phyloP scores from a whole-genome alignment of 1,140 invertebrate genomes.

The Phenacoccus solenopsis region DNA sequence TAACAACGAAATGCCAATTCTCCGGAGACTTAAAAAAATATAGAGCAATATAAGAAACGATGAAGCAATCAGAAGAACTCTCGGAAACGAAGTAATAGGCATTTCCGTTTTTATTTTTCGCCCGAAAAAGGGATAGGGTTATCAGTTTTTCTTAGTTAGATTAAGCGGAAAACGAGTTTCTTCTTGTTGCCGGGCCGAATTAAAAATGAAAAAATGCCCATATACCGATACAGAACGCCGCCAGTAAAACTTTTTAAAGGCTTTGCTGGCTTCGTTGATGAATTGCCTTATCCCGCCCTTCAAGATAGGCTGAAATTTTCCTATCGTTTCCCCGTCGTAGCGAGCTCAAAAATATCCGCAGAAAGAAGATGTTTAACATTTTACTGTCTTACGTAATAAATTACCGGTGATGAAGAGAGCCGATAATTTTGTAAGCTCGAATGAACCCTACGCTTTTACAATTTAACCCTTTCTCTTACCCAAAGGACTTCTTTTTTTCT shows the following conservation, averaged over 20 bases:
- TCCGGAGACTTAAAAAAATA: neutral
- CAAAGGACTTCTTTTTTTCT: neutral
- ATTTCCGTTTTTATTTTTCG: constrained; percentile 8
- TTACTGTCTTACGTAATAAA: neutral
- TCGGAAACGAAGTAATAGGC: neutral
- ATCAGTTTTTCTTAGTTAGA: constrained; percentile 14
- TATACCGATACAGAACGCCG: neutral
- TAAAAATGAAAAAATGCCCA: constrained; percentile 10
- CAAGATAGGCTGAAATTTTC: neutral
- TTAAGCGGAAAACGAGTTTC: constrained; percentile 13
- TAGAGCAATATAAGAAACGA: neutral
- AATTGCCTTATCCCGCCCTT: neutral
- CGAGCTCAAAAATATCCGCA: no score
- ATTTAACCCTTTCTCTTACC: neutral
- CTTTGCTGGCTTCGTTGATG: neutral
- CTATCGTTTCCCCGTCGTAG: neutral
- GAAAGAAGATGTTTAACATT: neutral
- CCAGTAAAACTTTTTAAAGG: neutral
- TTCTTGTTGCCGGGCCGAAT: neutral
- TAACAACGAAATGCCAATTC: neutral
- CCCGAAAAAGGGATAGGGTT: neutral
- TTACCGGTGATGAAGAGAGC: neutral
- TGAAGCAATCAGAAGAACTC: neutral
- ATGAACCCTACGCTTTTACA: neutral
- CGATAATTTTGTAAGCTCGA: neutral